Base-by-base conservation (phyloP, 2,113 vertebrate genomes). In the Ameiurus melas region DNA sequence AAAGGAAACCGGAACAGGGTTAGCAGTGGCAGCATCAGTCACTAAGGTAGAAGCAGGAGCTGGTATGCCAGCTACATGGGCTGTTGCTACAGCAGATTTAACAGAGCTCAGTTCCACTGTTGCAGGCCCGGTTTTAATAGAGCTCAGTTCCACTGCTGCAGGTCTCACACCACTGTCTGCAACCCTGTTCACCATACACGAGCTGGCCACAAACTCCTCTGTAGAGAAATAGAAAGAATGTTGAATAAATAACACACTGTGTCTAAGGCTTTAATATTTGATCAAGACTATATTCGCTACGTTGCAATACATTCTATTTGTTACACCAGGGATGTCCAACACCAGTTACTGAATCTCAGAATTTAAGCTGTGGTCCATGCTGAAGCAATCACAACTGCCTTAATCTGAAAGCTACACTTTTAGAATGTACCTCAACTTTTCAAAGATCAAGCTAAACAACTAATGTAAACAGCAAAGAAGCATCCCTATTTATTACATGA, bases 181-280 rank as follows among this genome's bases (percentile, higher is more conserved):
- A 2, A 91, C 89, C 81, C 92, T 94, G 90, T 96, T 96, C 39
- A 97, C 92, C n/a, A 96, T 94, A 58, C 94, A 95, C 0, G 95
- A 97, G 19, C 95, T 97, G 80, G 95, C 95, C 90, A 98, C 96
- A 58, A 97, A 99, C 90, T 98, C 98, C 9, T 99, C 97, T 98
- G 94, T 30, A 94, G 92, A 51, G n/a, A 86, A 73, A 68, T 3
- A 51, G 0, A n/a, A 22, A 86, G 2, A 4, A 27, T 3, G 16
- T 80, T n/a, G 62, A 87, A 90, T 0, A 84, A 20, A 30, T 39
- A 83, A 83, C 22, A 22, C 79, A 58, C 5, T 55, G 17, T 2
- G 3, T 14, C 55, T 6, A 43, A 4, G 20, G 33, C 22, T 20
- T 75, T 25, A 71, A 85, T 12, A 85, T 9, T 53, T 53, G n/a